Base-by-base conservation (phyloP, 2,888 invertebrate genomes). In the Mesopsocus fuscifrons region DNA sequence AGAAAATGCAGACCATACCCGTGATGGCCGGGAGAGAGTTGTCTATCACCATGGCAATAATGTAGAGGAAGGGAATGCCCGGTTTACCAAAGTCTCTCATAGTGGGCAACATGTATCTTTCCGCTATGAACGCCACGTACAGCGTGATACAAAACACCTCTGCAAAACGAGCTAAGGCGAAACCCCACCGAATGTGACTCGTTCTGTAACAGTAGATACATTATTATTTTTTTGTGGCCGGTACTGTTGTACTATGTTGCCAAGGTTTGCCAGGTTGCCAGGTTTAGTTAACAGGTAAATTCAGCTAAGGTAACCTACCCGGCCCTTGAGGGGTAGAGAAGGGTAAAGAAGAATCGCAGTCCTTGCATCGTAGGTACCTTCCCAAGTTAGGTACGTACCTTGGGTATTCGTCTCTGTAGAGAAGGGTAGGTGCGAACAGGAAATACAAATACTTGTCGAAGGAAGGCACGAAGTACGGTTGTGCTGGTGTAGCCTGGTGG, bases 391-490 rank as follows among this genome's bases (percentile, higher is more conserved):
- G 26, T 30, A 40, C 48, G 54, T 64, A 78, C 84, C 82, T 74
- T 20, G 91, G 92, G 64, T 92, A 92, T 47, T 65, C 64, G 54
- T 89, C 85, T 51, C 80, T 69, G 59, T 87, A 88, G 11, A 88
- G 63, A 1, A 92, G 67, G 0, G 89, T 89, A 3, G 92, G 92
- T 0, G 79, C 85, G 58, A 91, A 91, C 41, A 88, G 62, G 57
- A 83, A 92, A 57, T 87, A 92, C 0, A 85, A 51, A 57, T 77
- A 91, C 48, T 79, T 73, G 0, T 69, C 67, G 56, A 89, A 76
- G 9, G 69, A 64, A 1, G 87, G 62, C 31, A 70, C 52, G 2
- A 42, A 33, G 23, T 57, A 43, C 11, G 53, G 55, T 2, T 47
- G 47, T 6, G 43, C 42, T 1, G 49, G 50, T 18, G 44, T 44